These are phyloP conservation scores for Campoplex nolae DNA, from an alignment of 2,888 invertebrate species.

Conservation along the genomic window DNA sequence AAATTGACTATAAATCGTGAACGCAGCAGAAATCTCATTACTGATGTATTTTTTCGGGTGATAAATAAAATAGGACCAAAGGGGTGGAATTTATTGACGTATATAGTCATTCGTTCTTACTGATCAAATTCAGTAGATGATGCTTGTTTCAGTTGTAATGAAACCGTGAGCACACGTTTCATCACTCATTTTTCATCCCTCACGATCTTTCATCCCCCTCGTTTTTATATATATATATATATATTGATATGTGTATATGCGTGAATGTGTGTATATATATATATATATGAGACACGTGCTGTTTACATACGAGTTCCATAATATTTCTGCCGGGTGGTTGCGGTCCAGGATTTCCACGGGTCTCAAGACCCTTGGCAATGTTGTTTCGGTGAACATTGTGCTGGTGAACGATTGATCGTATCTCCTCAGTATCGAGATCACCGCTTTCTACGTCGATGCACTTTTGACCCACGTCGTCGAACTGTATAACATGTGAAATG, in stretches of 20 bases:
- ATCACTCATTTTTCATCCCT: constrained; percentile 28
- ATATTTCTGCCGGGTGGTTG: constrained; percentile 81
- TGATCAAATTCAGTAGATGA: background rate
- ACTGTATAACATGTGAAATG: constrained; percentile 68
- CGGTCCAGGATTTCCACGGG: constrained; percentile 82
- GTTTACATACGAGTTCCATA: constrained; percentile 76
- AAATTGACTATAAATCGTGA: background rate
- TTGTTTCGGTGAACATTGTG: constrained; percentile 84
- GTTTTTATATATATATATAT: background rate
- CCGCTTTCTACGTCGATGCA: constrained; percentile 72
- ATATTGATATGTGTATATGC: background rate
- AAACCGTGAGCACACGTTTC: constrained; percentile 11
- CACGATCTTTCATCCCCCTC: constrained; percentile 22
- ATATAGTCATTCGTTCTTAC: background rate
- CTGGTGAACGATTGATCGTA: constrained; percentile 81
- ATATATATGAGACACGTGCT: background rate
- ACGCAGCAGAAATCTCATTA: background rate
- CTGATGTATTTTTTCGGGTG: background rate
- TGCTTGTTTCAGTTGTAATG: background rate
- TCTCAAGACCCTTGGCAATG: constrained; percentile 82
- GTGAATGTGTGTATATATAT: too few relatives aligned
- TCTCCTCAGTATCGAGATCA: constrained; percentile 80
- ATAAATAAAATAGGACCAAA: background rate
- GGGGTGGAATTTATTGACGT: background rate
- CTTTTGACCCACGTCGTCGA: constrained; percentile 70